Base-by-base conservation (phyloP, 2,888 invertebrate species). In the Schrankia costaestrigalis region DNA sequence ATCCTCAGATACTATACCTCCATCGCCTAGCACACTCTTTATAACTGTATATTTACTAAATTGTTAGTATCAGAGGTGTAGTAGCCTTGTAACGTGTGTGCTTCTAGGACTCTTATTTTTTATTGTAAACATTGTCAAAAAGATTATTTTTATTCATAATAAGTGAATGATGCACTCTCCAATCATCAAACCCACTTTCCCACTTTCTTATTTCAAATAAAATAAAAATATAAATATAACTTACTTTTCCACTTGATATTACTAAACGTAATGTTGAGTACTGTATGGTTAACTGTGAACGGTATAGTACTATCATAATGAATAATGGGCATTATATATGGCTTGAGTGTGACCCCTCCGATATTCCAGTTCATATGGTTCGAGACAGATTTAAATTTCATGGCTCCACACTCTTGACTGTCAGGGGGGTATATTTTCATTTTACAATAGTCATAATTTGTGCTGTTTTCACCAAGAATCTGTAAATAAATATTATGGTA, bases 181-280 rank as follows among this genome's bases (percentile, higher is more conserved):
- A n/a, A n/a, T n/a, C n/a, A n/a, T n/a, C n/a, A n/a, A n/a, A n/a
- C n/a, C n/a, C n/a, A 19, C 3, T 7, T 21, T 19, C 8, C 3
- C n/a, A 0, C 7, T 17, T 17, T 5, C 7, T 5, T 17, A 5
- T 5, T 7, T 17, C 4, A 5, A 23, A 23, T 11, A 10, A 11
- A 23, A 23, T 23, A 7, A 1, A 11, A 11, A 23, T 6, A 23
- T 23, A 23, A 10, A 23, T 11, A 27, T 11, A n/a, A 76, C 85
- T 82, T 64, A 86, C 87, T 81, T 55, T 79, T 84, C 87, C 87
- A 87, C 42, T 83, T 84, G 36, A 87, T 87, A 61, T 85, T 85
- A 27, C 71, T 80, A 38, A 87, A 87, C 7, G 82, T 80, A 11
- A 87, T 86, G 49, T 87, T 87, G 2, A 87, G 59, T 1, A 85